phyloP scores from a whole-genome alignment of 2,888 invertebrate genomes.

The Andrena bicolor region DNA sequence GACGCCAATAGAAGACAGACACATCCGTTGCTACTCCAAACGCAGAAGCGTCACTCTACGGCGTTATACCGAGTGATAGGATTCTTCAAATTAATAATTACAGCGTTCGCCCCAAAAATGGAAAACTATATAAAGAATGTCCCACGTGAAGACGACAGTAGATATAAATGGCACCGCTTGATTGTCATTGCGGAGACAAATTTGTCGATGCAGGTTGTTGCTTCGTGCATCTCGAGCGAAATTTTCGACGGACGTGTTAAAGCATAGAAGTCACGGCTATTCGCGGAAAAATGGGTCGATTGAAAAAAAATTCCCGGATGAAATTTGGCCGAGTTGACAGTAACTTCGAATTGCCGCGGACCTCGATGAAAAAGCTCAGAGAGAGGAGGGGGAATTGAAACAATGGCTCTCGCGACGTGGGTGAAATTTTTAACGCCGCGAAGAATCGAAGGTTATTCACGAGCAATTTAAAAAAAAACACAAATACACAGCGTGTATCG shows the following conservation, averaged over 20 bases:
- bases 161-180: too few species aligned
- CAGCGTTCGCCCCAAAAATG: neutral
- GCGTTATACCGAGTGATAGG: slow-evolving; percentile 10
- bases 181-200: too few species aligned
- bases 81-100: slow-evolving; percentile 6
- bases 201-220: too few species aligned
- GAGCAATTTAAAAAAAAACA: slow-evolving; percentile 63
- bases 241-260: slow-evolving; percentile 19
- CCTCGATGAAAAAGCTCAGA: slow-evolving; percentile 26
- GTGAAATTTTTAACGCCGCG: slow-evolving; percentile 53
- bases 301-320: slow-evolving; percentile 11
- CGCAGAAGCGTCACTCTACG: slow-evolving; percentile 1
- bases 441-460: slow-evolving; percentile 65
- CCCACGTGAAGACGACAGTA: neutral
- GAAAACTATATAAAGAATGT: neutral
- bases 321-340: slow-evolving; percentile 49
- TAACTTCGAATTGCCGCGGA: slow-evolving; percentile 33
- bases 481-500: slow-evolving; percentile 46
- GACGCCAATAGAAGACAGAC: slow-evolving; percentile 63
- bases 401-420: slow-evolving; percentile 30
- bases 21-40: slow-evolving; percentile 46
- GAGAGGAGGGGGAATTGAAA: slow-evolving; percentile 43
- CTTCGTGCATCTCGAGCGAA: neutral
- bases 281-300: neutral
- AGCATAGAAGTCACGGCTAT: neutral